Evolutionary conservation across 1,140 invertebrate genomes (phyloP).

Genomic region (Tribolium madens): DNA sequence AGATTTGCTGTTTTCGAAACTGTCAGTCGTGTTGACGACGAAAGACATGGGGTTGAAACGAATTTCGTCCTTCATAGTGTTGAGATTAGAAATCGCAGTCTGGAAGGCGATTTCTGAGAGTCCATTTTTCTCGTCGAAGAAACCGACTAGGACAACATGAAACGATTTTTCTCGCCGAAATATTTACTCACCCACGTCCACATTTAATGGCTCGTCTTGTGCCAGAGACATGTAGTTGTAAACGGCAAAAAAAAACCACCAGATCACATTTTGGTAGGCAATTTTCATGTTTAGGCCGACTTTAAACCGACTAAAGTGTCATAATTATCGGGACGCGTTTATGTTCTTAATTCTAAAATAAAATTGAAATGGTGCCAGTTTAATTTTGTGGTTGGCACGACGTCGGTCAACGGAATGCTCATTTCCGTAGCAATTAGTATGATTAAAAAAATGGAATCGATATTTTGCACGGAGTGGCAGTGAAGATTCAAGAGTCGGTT

Average conservation of each 20-base stretch:
- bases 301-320: not conserved
- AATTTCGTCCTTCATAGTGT: slow-evolving; percentile 38
- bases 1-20: slow-evolving; percentile 66
- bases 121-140: slow-evolving; percentile 46
- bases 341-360: slow-evolving; percentile 5
- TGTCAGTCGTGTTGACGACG: slow-evolving; percentile 63
- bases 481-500: not conserved
- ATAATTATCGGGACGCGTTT: slow-evolving; percentile 1
- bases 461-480: not conserved
- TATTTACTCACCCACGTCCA: slow-evolving; percentile 2
- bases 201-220: not conserved
- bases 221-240: slow-evolving; percentile 18
- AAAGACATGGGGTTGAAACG: slow-evolving; percentile 6
- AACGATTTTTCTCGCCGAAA: not conserved
- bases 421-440: not conserved
- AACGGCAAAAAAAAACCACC: not conserved
- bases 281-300: not conserved
- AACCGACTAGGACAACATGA: slow-evolving; percentile 44
- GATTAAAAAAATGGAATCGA: not conserved
- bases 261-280: not conserved
- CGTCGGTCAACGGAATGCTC: not conserved
- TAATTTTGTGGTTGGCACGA: slow-evolving; percentile 14
- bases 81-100: slow-evolving; percentile 46
- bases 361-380: slow-evolving; percentile 11
- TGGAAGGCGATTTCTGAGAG: slow-evolving; percentile 43